Percentiles rank a stretch among this genome's conserved stretches.
phyloP scores from a whole-genome alignment of 1,140 invertebrate species.

The Chironomus striatipennis region DNA sequence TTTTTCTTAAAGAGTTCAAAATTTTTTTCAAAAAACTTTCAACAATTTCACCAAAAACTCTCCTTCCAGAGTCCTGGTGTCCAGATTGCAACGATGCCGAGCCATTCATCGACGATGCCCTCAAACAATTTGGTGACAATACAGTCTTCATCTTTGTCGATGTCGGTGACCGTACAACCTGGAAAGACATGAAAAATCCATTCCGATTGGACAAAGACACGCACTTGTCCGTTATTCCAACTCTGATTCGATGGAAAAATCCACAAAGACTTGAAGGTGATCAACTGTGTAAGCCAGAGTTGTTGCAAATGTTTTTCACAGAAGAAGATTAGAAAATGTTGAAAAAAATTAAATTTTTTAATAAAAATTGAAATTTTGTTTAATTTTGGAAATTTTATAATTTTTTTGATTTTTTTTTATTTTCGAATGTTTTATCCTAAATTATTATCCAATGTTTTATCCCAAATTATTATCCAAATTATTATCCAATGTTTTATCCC shows the following conservation, averaged over 20 bases:
- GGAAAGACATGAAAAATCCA: conserved; percentile 51
- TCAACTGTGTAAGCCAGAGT: conserved; percentile 49
- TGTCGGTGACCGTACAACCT: conserved; percentile 49
- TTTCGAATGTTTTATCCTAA: no score
- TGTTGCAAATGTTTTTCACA: conserved; percentile 56
- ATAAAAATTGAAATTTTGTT: no score
- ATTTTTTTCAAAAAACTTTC: no score
- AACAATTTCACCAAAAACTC: not conserved
- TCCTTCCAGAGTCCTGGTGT: conserved; percentile 47
- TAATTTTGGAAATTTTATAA: no score
- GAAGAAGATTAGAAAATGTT: conserved; percentile 33
- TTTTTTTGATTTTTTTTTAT: no score
- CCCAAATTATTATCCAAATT: no score
- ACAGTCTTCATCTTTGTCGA: conserved; percentile 51
- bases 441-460: no score
- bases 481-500: no score
- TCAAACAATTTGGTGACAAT: conserved; percentile 43
- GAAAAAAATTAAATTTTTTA: not conserved
- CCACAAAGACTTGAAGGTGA: conserved; percentile 58
- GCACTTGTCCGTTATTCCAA: conserved; percentile 57
- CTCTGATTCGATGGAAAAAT: conserved; percentile 55
- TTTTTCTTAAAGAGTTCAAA: no score
- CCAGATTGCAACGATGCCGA: conserved; percentile 53
- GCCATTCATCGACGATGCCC: conserved; percentile 46
- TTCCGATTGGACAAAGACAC: conserved; percentile 54